A percentile compares a stretch with the other conserved stretches of the same genome.
phyloP scores from a whole-genome alignment of 2,113 vertebrate genomes.

The Excalfactoria chinensis region DNA sequence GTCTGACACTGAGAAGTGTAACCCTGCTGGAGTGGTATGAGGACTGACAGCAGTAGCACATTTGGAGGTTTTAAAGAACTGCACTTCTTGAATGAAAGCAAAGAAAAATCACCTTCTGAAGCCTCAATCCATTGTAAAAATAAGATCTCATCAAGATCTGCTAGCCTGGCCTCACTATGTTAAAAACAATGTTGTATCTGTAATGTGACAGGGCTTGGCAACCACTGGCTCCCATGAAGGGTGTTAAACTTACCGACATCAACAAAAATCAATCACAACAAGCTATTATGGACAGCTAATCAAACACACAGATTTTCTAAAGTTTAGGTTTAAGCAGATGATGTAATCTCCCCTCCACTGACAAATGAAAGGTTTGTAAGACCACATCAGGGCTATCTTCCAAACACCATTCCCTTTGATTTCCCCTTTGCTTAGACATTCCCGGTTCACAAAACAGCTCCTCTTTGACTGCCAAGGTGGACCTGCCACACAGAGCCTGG shows the following conservation, averaged over 20 bases:
- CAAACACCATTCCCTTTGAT: neutral
- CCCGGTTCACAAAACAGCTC: neutral
- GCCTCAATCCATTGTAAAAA: neutral
- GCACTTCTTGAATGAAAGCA: neutral
- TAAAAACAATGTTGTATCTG: neutral
- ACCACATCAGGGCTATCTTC: neutral
- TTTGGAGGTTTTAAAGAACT: neutral
- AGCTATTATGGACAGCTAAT: neutral
- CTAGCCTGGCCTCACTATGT: neutral
- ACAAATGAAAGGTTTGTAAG: neutral
- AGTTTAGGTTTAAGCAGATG: neutral
- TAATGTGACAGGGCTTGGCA: neutral
- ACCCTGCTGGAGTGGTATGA: neutral
- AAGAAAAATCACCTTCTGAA: neutral
- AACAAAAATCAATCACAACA: neutral
- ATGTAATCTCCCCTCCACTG: neutral
- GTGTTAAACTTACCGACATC: neutral
- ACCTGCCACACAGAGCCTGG: neutral
- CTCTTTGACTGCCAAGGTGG: neutral
- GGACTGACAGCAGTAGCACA: neutral
- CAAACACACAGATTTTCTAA: neutral
- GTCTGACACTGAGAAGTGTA: rapidly evolving
- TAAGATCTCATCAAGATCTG: neutral
- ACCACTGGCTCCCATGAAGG: neutral
- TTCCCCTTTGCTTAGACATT: rapidly evolving